Evolutionary conservation across 1,140 invertebrate genomes (phyloP).

Genomic region (Elymnias hypermnestra): DNA sequence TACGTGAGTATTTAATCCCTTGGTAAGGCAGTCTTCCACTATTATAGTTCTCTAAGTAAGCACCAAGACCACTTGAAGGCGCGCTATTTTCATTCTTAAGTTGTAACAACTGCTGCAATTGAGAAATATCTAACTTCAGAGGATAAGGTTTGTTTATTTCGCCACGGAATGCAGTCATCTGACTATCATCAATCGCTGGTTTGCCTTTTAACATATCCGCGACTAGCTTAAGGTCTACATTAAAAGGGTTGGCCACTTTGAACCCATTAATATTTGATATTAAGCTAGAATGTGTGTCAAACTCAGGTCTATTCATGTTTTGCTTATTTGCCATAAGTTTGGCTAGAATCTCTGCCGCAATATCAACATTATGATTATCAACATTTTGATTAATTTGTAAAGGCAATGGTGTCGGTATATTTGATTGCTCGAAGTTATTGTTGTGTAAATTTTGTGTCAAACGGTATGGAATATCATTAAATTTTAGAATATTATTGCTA

Average conservation of each 20-base stretch:
- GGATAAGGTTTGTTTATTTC: constrained; percentile 48
- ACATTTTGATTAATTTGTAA: constrained; percentile 67
- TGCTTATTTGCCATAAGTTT: constrained; percentile 54
- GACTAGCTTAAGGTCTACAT: constrained; percentile 67
- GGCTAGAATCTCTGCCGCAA: constrained; percentile 47
- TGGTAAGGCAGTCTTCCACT: constrained; percentile 47
- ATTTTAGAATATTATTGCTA: constrained; percentile 43
- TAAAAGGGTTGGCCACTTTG: constrained; percentile 69
- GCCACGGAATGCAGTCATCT: constrained; percentile 44
- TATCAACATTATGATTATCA: constrained; percentile 61
- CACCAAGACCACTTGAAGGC: constrained; percentile 34
- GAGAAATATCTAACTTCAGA: constrained; percentile 60
- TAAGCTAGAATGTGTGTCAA: constrained; percentile 40
- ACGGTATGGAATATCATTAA: constrained; percentile 59
- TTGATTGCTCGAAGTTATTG: constrained; percentile 44
- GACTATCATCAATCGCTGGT: constrained; percentile 46
- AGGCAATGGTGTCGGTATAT: constrained; percentile 47
- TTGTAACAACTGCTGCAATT: constrained; percentile 51
- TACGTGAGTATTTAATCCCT: constrained; percentile 64
- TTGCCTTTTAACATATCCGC: constrained; percentile 72
- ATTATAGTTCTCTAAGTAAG: constrained; percentile 47
- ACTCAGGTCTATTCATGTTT: constrained; percentile 45
- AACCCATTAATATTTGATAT: constrained; percentile 67
- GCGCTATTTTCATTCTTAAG: constrained; percentile 54
- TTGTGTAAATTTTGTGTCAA: constrained; percentile 43